phyloP scores from a whole-genome alignment of 2,113 vertebrate genomes.

The Rhea americana region DNA sequence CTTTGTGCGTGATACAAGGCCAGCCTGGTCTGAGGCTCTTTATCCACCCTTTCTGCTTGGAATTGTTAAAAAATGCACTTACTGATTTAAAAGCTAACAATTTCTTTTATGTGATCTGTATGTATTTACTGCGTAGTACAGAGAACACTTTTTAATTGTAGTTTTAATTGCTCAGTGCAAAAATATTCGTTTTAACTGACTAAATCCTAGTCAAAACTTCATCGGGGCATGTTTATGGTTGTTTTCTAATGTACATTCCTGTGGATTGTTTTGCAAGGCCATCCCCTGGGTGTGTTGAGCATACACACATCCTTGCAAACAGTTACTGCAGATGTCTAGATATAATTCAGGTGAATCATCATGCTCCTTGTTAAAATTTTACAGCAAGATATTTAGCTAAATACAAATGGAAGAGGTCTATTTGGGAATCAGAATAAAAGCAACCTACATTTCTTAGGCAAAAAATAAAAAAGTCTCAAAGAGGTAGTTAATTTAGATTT shows the following conservation, averaged over 20 bases:
- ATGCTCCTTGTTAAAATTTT: constrained; percentile 56
- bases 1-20: constrained; percentile 31
- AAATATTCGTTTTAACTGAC: constrained; percentile 42
- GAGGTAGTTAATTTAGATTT: constrained; percentile 49
- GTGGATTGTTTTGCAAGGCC: constrained; percentile 63
- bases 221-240: constrained; percentile 7
- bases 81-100: background rate
- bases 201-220: constrained; percentile 20
- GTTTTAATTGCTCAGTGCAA: background rate
- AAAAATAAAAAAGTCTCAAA: constrained; percentile 44
- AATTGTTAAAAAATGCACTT: background rate
- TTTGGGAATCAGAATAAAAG: constrained; percentile 45
- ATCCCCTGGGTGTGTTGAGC: constrained; percentile 33
- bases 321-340: constrained; percentile 24
- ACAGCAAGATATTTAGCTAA: constrained; percentile 59
- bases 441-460: constrained; percentile 37
- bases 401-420: constrained; percentile 37
- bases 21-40: background rate
- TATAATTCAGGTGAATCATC: constrained; percentile 66
- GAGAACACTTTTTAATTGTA: constrained; percentile 1
- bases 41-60: constrained; percentile 19
- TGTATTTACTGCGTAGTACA: background rate
- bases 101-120: background rate
- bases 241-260: constrained; percentile 41
- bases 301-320: constrained; percentile 44